Conservation (phyloP, 2,113 vertebrate species). For the Nansenia antarctica region DNA sequence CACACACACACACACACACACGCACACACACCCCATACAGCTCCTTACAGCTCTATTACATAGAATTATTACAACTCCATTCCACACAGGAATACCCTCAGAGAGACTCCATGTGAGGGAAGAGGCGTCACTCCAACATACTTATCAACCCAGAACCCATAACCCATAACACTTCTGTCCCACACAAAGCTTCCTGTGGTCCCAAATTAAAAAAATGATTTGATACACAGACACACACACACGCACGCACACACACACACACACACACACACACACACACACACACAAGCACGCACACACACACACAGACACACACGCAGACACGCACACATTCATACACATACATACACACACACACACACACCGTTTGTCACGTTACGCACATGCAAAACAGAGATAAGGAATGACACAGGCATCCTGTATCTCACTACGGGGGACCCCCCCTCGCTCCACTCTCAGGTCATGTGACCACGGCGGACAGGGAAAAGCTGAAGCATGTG, state of each 20-base stretch:
- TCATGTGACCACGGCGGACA: not conserved
- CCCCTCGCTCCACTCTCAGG: not conserved
- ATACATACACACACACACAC: not conserved
- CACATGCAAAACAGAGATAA: constrained; percentile 1
- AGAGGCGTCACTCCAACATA: not conserved
- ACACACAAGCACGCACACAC: not conserved
- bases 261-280: not conserved
- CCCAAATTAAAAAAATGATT: not conserved
- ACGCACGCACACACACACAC: constrained; percentile 13
- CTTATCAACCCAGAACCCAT: not conserved
- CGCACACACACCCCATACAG: not conserved
- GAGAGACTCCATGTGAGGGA: not conserved
- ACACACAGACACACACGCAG: not conserved
- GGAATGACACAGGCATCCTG: not conserved
- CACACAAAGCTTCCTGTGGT: not conserved
- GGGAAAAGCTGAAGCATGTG: not conserved
- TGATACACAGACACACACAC: not conserved
- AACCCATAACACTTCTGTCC: not conserved
- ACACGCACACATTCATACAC: not conserved
- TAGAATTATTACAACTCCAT: not conserved
- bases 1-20: too few relatives aligned
- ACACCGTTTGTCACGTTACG: not conserved
- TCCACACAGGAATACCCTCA: not conserved
- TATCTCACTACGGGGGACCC: constrained; percentile 45
- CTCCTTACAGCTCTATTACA: not conserved